These are phyloP conservation scores for Panagrolaimus sp. DNA, from an alignment of 1,140 invertebrate species.

Conservation along the genomic window DNA sequence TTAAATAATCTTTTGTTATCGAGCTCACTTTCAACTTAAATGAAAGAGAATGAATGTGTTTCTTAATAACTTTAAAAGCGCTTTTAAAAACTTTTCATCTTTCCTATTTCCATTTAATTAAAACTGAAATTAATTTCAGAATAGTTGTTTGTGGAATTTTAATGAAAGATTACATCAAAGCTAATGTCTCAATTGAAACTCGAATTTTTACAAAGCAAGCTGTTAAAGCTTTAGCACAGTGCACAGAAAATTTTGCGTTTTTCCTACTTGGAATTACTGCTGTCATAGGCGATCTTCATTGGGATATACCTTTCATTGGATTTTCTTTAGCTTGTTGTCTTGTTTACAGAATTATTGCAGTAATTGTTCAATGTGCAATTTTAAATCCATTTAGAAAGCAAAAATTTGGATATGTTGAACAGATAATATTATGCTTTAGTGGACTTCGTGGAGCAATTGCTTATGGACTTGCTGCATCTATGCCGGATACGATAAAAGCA, in stretches of 20 bases:
- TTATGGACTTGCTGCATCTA: conserved; percentile 57
- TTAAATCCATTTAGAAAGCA: conserved; percentile 57
- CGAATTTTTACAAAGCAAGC: conserved; percentile 94
- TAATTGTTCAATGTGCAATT: conserved; percentile 50
- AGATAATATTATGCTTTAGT: conserved; percentile 59
- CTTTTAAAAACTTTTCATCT: conserved; percentile 14
- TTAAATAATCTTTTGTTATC: too few species aligned
- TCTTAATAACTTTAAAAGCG: background rate
- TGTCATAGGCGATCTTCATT: conserved; percentile 64
- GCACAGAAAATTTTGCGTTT: conserved; percentile 87
- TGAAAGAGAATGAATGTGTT: too few species aligned
- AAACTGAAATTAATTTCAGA: conserved; percentile 60
- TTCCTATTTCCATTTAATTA: too few species aligned
- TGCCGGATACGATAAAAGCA: conserved; percentile 54
- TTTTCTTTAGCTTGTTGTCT: conserved; percentile 89
- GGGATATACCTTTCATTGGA: conserved; percentile 89
- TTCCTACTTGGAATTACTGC: conserved; percentile 96
- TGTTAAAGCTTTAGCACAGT: conserved; percentile 79
- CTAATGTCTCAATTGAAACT: conserved; percentile 64
- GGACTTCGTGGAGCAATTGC: conserved; percentile 42
- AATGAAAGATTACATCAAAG: conserved; percentile 88
- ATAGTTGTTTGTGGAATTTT: conserved; percentile 96
- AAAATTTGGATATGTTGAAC: conserved; percentile 59
- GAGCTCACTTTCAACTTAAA: too few species aligned
- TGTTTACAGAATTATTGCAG: conserved; percentile 74